Percentiles rank a stretch among this genome's conserved stretches.
These are phyloP conservation scores for Pachyrhynchus sulphureomaculatus DNA, from an alignment of 1,140 invertebrate species.

Conservation along the genomic window DNA sequence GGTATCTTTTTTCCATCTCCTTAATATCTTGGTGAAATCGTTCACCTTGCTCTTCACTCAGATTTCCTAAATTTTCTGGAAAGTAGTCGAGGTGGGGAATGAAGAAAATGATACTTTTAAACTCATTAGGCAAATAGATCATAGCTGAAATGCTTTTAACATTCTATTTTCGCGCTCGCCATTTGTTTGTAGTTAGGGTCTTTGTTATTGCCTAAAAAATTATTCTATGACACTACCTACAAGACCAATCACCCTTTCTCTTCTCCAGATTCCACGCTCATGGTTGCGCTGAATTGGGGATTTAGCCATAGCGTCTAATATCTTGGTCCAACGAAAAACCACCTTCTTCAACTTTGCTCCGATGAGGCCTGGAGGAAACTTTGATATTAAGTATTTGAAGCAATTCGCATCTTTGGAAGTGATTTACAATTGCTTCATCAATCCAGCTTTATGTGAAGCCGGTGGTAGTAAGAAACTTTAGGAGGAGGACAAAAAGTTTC, in stretches of 20 bases:
- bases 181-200: conserved; percentile 8
- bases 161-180: no score
- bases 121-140: neutral
- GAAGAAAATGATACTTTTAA: neutral
- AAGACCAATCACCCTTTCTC: neutral
- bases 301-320: neutral
- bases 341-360: neutral
- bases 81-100: no score
- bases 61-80: neutral
- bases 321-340: neutral
- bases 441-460: no score
- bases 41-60: neutral
- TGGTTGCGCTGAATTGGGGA: neutral
- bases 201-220: conserved; percentile 4
- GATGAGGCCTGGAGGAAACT: conserved; percentile 6
- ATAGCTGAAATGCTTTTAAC: conserved; percentile 2
- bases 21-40: neutral
- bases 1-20: neutral
- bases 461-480: no score
- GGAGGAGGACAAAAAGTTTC: neutral
- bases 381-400: neutral
- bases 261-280: neutral
- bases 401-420: no score
- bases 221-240: neutral
- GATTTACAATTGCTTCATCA: neutral